Percentiles rank a stretch among this genome's conserved stretches.
Conservation (phyloP, 2,888 invertebrate species). For the Parapristionchus giblindavisi region DNA sequence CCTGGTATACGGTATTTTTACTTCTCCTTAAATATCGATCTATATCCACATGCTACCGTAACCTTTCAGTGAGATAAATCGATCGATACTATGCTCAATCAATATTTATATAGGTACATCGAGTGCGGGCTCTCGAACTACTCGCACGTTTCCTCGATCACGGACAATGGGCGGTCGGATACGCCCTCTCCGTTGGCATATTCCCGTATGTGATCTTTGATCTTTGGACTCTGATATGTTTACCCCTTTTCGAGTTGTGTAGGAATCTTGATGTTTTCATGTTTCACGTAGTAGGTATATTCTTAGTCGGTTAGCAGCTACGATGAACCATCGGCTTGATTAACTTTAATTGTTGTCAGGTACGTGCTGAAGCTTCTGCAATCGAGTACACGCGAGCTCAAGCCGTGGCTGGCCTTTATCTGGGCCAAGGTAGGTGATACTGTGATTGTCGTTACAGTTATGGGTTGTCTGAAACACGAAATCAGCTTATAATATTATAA, state of each 20-base stretch:
- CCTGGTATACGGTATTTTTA: background rate
- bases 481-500: too few species aligned
- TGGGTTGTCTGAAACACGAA: background rate
- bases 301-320: too few species aligned
- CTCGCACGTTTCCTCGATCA: slow-evolving; percentile 91
- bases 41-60: background rate
- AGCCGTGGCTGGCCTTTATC: slow-evolving; percentile 92
- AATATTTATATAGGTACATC: slow-evolving; percentile 80
- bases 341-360: too few species aligned
- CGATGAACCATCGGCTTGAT: too few species aligned
- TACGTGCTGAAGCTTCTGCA: slow-evolving; percentile 85
- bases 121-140: slow-evolving; percentile 90
- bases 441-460: background rate
- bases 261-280: too few species aligned
- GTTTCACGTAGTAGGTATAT: too few species aligned
- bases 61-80: background rate
- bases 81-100: slow-evolving; percentile 63
- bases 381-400: slow-evolving; percentile 79
- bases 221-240: too few species aligned
- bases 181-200: slow-evolving; percentile 90
- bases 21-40: background rate
- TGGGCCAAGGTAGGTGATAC: slow-evolving; percentile 86
- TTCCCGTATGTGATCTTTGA: slow-evolving; percentile 88
- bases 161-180: slow-evolving; percentile 88
- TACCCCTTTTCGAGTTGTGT: too few species aligned